phyloP scores from a whole-genome alignment of 2,113 vertebrate species.

The Chamaetylas fuelleborni region DNA sequence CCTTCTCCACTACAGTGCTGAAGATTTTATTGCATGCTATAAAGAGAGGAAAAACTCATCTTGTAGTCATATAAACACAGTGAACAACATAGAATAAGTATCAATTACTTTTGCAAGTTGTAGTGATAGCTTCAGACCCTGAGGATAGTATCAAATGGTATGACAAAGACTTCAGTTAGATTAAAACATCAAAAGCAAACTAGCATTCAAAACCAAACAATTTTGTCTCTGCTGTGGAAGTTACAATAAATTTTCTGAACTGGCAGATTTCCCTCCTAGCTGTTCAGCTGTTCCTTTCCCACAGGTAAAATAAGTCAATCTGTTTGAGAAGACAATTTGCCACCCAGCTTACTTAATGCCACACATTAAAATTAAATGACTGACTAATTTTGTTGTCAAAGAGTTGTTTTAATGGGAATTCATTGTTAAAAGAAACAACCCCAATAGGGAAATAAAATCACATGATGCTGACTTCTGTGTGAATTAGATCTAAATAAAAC shows the following conservation, averaged over 20 bases:
- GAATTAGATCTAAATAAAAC: neutral
- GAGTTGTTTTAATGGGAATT: neutral
- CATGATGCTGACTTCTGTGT: neutral
- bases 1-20: neutral
- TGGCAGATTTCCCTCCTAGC: slow-evolving; percentile 53
- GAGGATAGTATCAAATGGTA: slow-evolving; percentile 31
- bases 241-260: slow-evolving; percentile 48
- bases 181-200: slow-evolving; percentile 61
- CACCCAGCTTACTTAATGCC: slow-evolving; percentile 40
- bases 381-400: slow-evolving; percentile 26
- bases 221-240: neutral
- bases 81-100: slow-evolving; percentile 60
- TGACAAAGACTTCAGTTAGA: slow-evolving; percentile 64
- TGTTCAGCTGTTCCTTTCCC: slow-evolving; percentile 56
- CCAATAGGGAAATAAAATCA: neutral
- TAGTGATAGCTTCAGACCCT: slow-evolving; percentile 30
- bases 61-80: slow-evolving; percentile 50
- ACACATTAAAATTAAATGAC: slow-evolving; percentile 44
- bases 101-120: slow-evolving; percentile 60
- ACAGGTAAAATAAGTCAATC: slow-evolving; percentile 57
- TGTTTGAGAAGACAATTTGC: slow-evolving; percentile 43
- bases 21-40: slow-evolving; percentile 39
- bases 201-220: slow-evolving; percentile 59
- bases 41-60: slow-evolving; percentile 47
- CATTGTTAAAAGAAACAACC: neutral